These are phyloP conservation scores for Drosophila rellima DNA, from an alignment of 2,888 invertebrate species.

Conservation along the genomic window DNA sequence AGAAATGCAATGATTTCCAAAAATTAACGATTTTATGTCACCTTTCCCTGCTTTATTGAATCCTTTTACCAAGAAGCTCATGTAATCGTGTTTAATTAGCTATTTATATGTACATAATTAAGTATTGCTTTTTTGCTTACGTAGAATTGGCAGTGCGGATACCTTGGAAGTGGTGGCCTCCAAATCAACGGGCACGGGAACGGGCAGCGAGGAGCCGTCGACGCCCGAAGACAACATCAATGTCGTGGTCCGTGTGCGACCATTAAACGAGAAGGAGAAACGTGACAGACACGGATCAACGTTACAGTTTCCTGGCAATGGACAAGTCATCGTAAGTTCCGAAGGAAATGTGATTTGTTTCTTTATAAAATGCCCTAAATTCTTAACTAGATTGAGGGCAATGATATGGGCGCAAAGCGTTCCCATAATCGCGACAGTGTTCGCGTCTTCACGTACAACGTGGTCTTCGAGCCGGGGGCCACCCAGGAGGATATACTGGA, in stretches of 20 bases:
- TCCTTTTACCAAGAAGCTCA: not conserved
- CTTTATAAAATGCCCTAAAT: not conserved
- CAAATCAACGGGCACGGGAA: slow-evolving; percentile 84
- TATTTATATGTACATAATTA: slow-evolving; percentile 34
- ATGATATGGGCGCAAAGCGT: slow-evolving; percentile 86
- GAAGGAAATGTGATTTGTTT: not conserved
- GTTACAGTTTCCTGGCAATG: slow-evolving; percentile 94
- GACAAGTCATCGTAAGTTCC: slow-evolving; percentile 89
- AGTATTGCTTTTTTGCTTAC: slow-evolving; percentile 2
- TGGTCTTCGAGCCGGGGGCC: slow-evolving; percentile 96
- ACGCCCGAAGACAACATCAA: slow-evolving; percentile 93
- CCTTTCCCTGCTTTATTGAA: no score
- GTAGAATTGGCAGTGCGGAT: slow-evolving; percentile 85
- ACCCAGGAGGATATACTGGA: slow-evolving; percentile 93
- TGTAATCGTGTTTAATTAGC: slow-evolving; percentile 10
- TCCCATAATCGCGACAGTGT: slow-evolving; percentile 88
- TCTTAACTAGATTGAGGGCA: slow-evolving; percentile 86
- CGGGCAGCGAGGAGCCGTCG: slow-evolving; percentile 84
- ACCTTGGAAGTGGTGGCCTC: slow-evolving; percentile 85
- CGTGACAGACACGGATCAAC: slow-evolving; percentile 89
- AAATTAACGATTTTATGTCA: not conserved
- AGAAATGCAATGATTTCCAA: not conserved
- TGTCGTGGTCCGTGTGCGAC: slow-evolving; percentile 94
- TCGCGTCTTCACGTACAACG: slow-evolving; percentile 97
- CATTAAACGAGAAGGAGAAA: slow-evolving; percentile 91